Conservation (phyloP, 2,888 invertebrate species). For the Siphlonurus alternatus region DNA sequence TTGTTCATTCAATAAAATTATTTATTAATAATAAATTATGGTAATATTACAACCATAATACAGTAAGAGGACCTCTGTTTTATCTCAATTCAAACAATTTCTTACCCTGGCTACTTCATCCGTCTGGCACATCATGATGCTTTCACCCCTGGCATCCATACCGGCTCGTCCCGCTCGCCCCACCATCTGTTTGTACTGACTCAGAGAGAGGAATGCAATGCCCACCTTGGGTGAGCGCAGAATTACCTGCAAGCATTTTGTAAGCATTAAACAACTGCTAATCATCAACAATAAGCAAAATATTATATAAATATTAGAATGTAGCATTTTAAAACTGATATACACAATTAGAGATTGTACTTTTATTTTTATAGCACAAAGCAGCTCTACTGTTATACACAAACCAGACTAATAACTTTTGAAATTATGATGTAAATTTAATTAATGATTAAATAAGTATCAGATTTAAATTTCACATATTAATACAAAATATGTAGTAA, state of each 20-base stretch:
- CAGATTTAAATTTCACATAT: too few relatives aligned
- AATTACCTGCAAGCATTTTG: slow-evolving; percentile 39
- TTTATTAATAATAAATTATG: not conserved
- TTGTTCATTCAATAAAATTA: not conserved
- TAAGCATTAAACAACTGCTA: too few relatives aligned
- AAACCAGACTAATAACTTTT: not conserved
- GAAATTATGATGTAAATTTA: not conserved
- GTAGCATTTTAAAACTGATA: slow-evolving; percentile 5
- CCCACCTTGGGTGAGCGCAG: slow-evolving; percentile 74
- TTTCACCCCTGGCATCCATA: slow-evolving; percentile 65
- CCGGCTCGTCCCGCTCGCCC: slow-evolving; percentile 90
- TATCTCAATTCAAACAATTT: not conserved
- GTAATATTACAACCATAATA: not conserved
- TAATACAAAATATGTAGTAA: too few relatives aligned
- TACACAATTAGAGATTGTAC: too few relatives aligned
- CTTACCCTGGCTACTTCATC: slow-evolving; percentile 30
- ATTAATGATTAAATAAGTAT: too few relatives aligned
- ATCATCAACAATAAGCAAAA: slow-evolving; percentile 6
- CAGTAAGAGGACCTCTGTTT: not conserved
- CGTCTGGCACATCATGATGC: slow-evolving; percentile 59
- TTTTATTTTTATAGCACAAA: too few relatives aligned
- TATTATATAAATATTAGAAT: too few relatives aligned
- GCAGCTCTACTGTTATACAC: too few relatives aligned
- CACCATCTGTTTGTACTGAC: slow-evolving; percentile 87
- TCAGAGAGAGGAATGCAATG: slow-evolving; percentile 48